Base-by-base conservation (phyloP, 30 jellyfish, hydroid and myxozoan species). In the Aurelia aurita region DNA sequence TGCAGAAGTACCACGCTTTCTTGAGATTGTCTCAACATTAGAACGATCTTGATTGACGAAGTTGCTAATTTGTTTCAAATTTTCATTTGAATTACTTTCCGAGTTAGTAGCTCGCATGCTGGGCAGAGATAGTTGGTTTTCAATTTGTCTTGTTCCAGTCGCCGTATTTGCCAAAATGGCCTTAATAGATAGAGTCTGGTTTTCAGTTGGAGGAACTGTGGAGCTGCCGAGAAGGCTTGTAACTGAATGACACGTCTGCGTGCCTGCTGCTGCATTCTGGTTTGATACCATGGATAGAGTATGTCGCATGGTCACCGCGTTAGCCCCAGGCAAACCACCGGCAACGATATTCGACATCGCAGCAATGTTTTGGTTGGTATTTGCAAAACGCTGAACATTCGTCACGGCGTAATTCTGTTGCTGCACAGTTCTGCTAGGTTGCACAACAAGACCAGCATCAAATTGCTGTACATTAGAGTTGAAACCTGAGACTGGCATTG, bases 161-260 rank as follows among this genome's bases (percentile, higher is more conserved):
- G 85, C 15, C 7, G 51, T 47, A 43, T 68, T 60, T 26, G 91
- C 57, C n/a, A 67, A 72, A 3, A 67, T 69, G 16, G 69, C 65
- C 5, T 81, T 85, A 5, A 81, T 69, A 5, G 85, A 81, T 46
- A 81, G 35, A 20, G 91, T 59, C 47, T 62, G 59, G 47, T 54
- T 81, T 51, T 81, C 91, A 21, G 78, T 68, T 11, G 91, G 77
- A 3, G 82, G 46, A 11, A 71, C 54, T 14, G 71, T 32, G 18
- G 31, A 55, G 31, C 55, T 55, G 43, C 82, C 55, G 27, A 81
- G 65, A 35, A 81, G 53, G 55, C 91, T 81, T 12, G 91, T 81
- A 1, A 81, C 91, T 5, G 91, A 65, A 20, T 81, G 91, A 51
- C 85, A 70, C 28, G 85, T 66, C 43, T 81, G 91, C 32, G 65